Conservation (phyloP, 1,140 invertebrate genomes). For the Bombus impatiens region DNA sequence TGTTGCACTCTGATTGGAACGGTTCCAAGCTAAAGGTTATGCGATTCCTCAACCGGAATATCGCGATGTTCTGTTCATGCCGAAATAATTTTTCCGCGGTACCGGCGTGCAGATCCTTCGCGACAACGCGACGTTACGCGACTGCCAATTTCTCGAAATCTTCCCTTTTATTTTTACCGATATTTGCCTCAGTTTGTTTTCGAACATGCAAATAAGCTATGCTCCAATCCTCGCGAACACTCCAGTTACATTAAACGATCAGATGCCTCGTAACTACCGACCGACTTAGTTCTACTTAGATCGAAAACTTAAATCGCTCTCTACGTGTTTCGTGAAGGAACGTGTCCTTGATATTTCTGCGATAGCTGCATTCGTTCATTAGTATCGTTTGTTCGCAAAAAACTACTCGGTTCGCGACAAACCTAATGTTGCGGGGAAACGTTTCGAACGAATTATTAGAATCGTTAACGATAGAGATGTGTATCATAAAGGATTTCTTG, state of each 20-base stretch:
- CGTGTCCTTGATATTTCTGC: neutral
- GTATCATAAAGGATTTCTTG: neutral
- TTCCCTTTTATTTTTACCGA: neutral
- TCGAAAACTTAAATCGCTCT: neutral
- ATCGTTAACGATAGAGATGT: neutral
- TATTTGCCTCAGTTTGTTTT: neutral
- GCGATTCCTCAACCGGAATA: constrained; percentile 58
- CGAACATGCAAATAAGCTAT: neutral
- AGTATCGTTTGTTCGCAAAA: neutral
- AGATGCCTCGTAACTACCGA: neutral
- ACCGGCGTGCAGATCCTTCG: constrained; percentile 10
- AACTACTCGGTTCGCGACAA: neutral
- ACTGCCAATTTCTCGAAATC: neutral
- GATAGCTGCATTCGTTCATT: neutral
- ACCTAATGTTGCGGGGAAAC: too few species aligned
- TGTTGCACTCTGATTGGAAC: constrained; percentile 58
- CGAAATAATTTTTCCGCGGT: constrained; percentile 60
- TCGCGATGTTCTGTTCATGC: constrained; percentile 50
- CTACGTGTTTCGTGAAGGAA: neutral
- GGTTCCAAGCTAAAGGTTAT: constrained; percentile 57
- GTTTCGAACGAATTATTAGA: neutral
- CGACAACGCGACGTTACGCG: neutral
- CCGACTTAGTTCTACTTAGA: neutral
- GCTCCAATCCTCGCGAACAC: neutral
- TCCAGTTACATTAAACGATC: neutral